Evolutionary conservation across 2,797 vertebrate species (phyloP).

Genomic region (Danio kyathit): DNA sequence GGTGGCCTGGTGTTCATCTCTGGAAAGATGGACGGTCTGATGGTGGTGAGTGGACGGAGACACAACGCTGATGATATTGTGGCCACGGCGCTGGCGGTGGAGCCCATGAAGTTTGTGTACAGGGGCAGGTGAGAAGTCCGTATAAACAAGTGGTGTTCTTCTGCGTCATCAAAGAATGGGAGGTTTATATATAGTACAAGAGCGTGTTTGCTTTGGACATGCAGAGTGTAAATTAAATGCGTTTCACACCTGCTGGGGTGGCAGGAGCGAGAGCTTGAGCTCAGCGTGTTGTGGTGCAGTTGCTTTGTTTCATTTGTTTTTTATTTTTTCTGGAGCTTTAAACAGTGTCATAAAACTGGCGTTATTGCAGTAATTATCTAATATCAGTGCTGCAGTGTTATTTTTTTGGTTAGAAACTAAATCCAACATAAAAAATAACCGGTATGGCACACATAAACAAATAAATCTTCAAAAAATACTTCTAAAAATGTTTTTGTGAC

Average conservation of each 20-base stretch:
- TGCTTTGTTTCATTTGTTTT: constrained; percentile 20
- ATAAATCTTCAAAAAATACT: too few relatives aligned
- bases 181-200: constrained; percentile 24
- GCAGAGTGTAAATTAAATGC: constrained; percentile 48
- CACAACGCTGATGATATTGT: constrained; percentile 99
- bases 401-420: background rate
- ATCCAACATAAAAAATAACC: background rate
- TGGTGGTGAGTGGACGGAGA: constrained; percentile 95
- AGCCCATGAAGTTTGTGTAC: constrained; percentile 99
- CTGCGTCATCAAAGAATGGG: background rate
- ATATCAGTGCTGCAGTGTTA: background rate
- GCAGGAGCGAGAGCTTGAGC: background rate
- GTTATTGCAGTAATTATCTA: background rate
- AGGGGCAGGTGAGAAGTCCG: constrained; percentile 89
- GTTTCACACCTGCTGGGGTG: constrained; percentile 26
- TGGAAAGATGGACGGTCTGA: constrained; percentile 98
- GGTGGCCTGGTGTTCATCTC: constrained; percentile 96
- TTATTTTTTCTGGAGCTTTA: constrained; percentile 9
- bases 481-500: too few relatives aligned
- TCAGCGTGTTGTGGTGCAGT: background rate
- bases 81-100: constrained; percentile 95
- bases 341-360: background rate
- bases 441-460: too few relatives aligned
- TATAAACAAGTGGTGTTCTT: constrained; percentile 11
- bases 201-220: constrained; percentile 36